A percentile compares a stretch with the other conserved stretches of the same genome.
Conservation (phyloP, 1,140 invertebrate species). For the Aphelenchoides fujianensis region DNA sequence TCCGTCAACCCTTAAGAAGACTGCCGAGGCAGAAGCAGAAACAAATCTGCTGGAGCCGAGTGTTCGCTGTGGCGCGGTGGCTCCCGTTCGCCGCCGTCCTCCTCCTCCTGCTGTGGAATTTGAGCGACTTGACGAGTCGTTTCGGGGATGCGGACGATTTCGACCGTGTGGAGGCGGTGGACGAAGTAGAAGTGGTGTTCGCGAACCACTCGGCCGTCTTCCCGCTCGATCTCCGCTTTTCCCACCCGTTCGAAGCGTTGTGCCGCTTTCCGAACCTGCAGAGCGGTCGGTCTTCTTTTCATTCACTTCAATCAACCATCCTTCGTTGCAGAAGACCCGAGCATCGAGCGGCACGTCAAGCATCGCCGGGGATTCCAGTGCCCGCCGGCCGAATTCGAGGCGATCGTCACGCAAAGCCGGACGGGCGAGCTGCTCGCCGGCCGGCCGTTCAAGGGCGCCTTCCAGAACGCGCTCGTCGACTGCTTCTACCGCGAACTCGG, state of each 20-base stretch:
- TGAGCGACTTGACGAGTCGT: background rate
- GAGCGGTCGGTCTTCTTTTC: conserved; percentile 9
- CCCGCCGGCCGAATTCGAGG: background rate
- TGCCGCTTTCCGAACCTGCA: conserved; percentile 25
- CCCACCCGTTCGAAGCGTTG: conserved; percentile 34
- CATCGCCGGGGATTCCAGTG: conserved; percentile 19
- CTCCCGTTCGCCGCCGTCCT: background rate
- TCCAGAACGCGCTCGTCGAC: background rate
- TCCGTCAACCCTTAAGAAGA: too few relatives aligned
- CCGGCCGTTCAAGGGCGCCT: conserved; percentile 6
- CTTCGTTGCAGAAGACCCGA: conserved; percentile 14
- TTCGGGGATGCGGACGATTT: background rate
- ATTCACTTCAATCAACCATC: background rate
- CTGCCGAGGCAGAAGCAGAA: too few relatives aligned
- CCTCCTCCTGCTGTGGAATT: background rate
- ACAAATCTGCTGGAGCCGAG: too few relatives aligned
- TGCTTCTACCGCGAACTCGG: conserved; percentile 28
- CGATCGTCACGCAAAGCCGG: conserved; percentile 19
- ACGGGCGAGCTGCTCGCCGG: conserved; percentile 25
- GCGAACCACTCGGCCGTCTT: background rate
- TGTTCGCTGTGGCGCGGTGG: background rate
- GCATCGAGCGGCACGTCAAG: background rate
- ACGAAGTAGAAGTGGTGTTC: background rate
- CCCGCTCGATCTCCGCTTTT: conserved; percentile 7
- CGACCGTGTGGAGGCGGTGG: background rate